phyloP scores from a whole-genome alignment of 2,113 vertebrate genomes.

The Balaeniceps rex region DNA sequence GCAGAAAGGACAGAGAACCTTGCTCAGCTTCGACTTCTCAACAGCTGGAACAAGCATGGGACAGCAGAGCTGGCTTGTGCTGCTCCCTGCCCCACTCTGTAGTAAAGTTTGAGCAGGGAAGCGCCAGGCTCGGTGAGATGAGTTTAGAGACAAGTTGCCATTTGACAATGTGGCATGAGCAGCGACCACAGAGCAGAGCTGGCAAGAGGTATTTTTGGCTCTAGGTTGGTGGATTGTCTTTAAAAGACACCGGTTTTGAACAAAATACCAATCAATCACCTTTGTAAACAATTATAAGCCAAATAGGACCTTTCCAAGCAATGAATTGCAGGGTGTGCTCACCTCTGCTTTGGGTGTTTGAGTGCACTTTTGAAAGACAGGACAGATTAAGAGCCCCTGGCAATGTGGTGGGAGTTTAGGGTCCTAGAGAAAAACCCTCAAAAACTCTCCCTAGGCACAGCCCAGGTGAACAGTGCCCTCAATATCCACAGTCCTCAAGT shows the following conservation, averaged over 20 bases:
- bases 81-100: background rate
- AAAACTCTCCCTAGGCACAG: background rate
- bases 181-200: background rate
- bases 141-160: background rate
- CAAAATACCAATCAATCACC: background rate
- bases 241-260: background rate
- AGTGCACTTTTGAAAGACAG: background rate
- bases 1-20: background rate
- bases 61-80: background rate
- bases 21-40: background rate
- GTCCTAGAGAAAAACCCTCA: background rate
- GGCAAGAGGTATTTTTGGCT: background rate
- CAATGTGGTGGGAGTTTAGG: background rate
- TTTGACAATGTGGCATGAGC: background rate
- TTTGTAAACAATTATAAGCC: background rate
- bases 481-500: background rate
- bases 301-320: background rate
- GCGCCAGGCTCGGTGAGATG: background rate
- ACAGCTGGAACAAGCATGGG: too few relatives aligned
- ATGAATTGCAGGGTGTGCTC: background rate
- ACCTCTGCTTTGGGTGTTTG: background rate
- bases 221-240: background rate
- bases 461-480: background rate
- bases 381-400: background rate
- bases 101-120: background rate